Percentiles rank a stretch among this genome's conserved stretches.
Evolutionary conservation across 2,888 invertebrate genomes (phyloP).

Genomic region (Eilema sororculum): DNA sequence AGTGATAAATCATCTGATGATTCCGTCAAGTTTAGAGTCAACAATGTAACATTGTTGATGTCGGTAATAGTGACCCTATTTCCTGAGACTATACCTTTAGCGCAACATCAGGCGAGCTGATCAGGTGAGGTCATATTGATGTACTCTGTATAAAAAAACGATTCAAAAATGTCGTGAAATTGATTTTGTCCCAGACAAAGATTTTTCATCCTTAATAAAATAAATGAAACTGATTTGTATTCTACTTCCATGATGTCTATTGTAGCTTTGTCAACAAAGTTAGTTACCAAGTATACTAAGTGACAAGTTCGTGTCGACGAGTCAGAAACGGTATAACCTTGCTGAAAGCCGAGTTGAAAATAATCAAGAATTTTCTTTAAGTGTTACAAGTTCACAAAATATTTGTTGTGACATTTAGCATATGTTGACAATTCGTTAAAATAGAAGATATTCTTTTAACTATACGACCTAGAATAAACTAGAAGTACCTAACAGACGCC

Average conservation of each 20-base stretch:
- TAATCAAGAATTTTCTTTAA: neutral
- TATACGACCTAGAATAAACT: neutral
- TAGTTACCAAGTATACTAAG: conserved; percentile 16
- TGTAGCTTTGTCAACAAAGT: conserved; percentile 2
- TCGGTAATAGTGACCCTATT: no score
- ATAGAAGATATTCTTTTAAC: neutral
- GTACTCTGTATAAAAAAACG: neutral
- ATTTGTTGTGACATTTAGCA: neutral
- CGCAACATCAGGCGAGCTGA: no score
- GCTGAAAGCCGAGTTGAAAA: neutral
- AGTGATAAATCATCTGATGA: no score
- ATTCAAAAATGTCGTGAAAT: neutral
- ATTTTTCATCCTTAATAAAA: neutral
- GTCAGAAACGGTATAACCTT: conserved; percentile 7
- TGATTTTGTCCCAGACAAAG: neutral
- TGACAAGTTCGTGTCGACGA: conserved; percentile 15
- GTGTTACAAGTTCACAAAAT: neutral
- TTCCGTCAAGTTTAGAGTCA: no score
- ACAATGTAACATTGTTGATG: no score
- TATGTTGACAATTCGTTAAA: neutral
- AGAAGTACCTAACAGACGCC: neutral
- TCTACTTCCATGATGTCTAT: neutral
- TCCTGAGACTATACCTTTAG: no score
- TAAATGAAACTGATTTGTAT: conserved; percentile 4
- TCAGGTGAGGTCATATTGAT: no score